Evolutionary conservation across 2,888 invertebrate species (phyloP), one percentile per base, ranked within the genome.

Genomic region (Cremastobaeus sp.): DNA sequence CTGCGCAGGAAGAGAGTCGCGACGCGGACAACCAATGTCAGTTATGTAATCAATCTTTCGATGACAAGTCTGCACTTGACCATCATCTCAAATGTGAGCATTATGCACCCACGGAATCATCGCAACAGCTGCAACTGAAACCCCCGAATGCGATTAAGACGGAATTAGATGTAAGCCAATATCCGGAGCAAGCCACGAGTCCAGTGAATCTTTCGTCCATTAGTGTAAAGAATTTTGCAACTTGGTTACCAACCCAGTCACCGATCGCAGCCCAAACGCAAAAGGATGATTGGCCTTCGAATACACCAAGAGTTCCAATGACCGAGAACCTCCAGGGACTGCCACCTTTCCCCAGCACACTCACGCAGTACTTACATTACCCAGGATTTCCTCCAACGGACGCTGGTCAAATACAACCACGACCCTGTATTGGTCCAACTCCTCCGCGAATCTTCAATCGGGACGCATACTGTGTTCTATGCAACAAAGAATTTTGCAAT

Each of bases 401-500:
- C 25, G 64, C 85, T n/a, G 77, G 80, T 41, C 84, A 85, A 54
- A 77, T 86, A 1, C 86, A 85, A 45, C 86, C 88, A 76, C 90
- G 91, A 48, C 9, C 62, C 57, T 92, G 93, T 0, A 90, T 94
- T 69, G 85, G 85, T 1, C 83, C 86, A 5, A 77, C 84, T 0
- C 85, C 86, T 15, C 76, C 83, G 4, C 90, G 96, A 81, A 97
- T 98, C 83, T 98, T 98, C 88, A 98, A 98, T 89, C 96, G 95
- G 1, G 98, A 98, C 88, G 97, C 98, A 12, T 98, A 96, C 88
- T 99, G 99, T 88, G 96, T 97, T 86, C 91, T 98, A 69, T 99
- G 99, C 90, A 97, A 98, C 89, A 97, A 98, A 87, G 98, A 98
- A 89, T 99, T 99, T 89, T 98, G 98, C 89, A 98, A 98, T 90